Evolutionary conservation across 2,888 invertebrate genomes (phyloP), one percentile per base, ranked within the genome.

Genomic region (Psylliodes chrysocephalus): DNA sequence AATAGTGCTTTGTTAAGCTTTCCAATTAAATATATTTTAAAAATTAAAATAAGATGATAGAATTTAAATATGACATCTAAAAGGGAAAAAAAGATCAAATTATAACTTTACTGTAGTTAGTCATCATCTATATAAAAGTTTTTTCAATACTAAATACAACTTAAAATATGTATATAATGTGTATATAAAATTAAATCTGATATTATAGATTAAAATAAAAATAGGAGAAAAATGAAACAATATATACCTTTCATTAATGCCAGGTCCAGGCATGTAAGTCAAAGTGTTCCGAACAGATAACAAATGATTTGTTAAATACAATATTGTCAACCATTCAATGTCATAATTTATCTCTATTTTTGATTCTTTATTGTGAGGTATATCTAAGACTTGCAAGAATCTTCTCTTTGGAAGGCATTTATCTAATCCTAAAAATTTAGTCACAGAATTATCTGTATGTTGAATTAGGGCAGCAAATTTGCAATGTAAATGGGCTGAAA

Each of bases 401-500:
- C 91, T 88, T 66, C 96, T 85, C 73, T 88, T 89, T 0, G 97
- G 97, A 53, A 98, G 84, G 82, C 98, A 98, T 85, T 99, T 99
- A 80, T 98, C 98, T n/a, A 98, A 83, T 0, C 97, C 95, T 70
- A 98, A 83, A 82, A 98, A 98, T 79, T 91, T 94, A 0, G 97
- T 94, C 0, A 78, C 68, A 17, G 81, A 80, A 82, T 77, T 84
- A 12, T 83, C 83, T 19, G 86, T 82, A 81, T 97, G 96, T 30
- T 89, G 87, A 3, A 98, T 89, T 1, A 95, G 72, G 0, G 98
- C 98, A 8, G 93, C 90, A 85, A 97, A 99, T 83, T 96, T 94
- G 73, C 94, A 94, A 83, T 99, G 99, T 69, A 99, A 85, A 86
- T 99, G 99, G 25, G 97, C 99, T 6, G 97, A 86, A 84, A 99